Conservation (phyloP, 2,888 invertebrate species). For the Melieria picta region DNA sequence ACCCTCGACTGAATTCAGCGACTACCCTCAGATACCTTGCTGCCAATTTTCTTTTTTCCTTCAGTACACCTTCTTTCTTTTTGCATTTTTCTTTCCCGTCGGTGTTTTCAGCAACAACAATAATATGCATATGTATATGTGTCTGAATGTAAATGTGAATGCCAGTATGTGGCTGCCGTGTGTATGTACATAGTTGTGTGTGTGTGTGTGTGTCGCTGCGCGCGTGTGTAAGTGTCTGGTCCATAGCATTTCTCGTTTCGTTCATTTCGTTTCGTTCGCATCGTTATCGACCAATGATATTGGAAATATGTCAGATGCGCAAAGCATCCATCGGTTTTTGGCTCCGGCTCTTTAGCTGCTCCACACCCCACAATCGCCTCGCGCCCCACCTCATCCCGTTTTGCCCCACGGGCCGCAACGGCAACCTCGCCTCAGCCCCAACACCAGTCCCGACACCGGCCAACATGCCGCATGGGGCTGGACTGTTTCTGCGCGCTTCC, state of each 20-base stretch:
- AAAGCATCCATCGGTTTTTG: slow-evolving; percentile 28
- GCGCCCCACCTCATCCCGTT: neutral
- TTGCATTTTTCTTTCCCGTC: too few species aligned
- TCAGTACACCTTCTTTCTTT: too few species aligned
- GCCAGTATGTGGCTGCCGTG: neutral
- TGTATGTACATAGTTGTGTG: slow-evolving; percentile 10
- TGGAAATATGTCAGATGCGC: slow-evolving; percentile 64
- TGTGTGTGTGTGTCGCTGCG: slow-evolving; percentile 23
- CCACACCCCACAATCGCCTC: slow-evolving; percentile 12
- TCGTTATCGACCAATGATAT: slow-evolving; percentile 64
- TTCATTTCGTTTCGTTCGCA: slow-evolving; percentile 33
- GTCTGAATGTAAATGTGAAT: slow-evolving; percentile 3
- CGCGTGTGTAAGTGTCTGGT: slow-evolving; percentile 29
- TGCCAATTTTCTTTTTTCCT: too few species aligned
- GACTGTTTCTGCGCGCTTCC: slow-evolving; percentile 21
- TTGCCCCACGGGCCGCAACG: too few species aligned
- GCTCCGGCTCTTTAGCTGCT: slow-evolving; percentile 27
- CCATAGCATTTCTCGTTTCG: slow-evolving; percentile 30
- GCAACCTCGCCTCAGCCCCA: too few species aligned
- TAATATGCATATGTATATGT: slow-evolving; percentile 10
- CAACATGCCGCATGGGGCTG: slow-evolving; percentile 19
- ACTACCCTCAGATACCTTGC: too few species aligned
- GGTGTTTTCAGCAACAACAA: too few species aligned
- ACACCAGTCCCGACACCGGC: neutral
- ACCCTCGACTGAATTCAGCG: too few species aligned